These are phyloP conservation scores for Aleiodes alternator DNA, from an alignment of 2,888 invertebrate species.

Conservation along the genomic window DNA sequence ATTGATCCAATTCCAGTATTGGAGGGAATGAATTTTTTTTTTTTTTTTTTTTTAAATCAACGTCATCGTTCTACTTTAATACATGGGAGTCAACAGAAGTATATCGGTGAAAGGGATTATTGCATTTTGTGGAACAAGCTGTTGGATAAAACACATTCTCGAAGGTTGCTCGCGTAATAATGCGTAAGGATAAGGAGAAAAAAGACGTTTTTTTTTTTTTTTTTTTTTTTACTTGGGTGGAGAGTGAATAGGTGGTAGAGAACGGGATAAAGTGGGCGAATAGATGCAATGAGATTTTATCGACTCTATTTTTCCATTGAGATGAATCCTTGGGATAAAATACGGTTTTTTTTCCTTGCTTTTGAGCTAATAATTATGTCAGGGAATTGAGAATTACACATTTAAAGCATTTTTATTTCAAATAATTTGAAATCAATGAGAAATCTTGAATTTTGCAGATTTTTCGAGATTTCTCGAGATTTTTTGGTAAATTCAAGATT, in stretches of 20 bases:
- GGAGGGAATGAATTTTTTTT: neutral
- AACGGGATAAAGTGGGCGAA: constrained; percentile 35
- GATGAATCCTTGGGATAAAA: neutral
- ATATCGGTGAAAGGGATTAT: constrained; percentile 47
- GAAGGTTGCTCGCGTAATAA: constrained; percentile 45
- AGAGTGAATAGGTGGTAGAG: constrained; percentile 28
- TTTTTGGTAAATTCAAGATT: no score
- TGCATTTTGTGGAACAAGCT: constrained; percentile 40
- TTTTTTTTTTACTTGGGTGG: neutral
- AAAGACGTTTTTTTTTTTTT: neutral
- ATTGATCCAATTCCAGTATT: neutral
- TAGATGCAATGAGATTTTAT: constrained; percentile 31
- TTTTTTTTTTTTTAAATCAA: neutral
- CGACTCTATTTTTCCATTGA: neutral
- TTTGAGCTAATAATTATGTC: no score
- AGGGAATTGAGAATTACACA: no score
- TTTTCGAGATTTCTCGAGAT: no score
- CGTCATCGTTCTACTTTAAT: constrained; percentile 34
- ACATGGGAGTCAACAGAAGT: constrained; percentile 26
- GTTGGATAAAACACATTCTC: constrained; percentile 36
- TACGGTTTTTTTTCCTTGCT: no score
- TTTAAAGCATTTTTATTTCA: no score
- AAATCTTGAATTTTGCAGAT: no score
- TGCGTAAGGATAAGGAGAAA: constrained; percentile 27
- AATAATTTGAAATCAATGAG: no score